Evolutionary conservation across 2,797 vertebrate genomes (phyloP), one percentile per base, ranked within the genome.

Genomic region (Etheostoma perlongum): DNA sequence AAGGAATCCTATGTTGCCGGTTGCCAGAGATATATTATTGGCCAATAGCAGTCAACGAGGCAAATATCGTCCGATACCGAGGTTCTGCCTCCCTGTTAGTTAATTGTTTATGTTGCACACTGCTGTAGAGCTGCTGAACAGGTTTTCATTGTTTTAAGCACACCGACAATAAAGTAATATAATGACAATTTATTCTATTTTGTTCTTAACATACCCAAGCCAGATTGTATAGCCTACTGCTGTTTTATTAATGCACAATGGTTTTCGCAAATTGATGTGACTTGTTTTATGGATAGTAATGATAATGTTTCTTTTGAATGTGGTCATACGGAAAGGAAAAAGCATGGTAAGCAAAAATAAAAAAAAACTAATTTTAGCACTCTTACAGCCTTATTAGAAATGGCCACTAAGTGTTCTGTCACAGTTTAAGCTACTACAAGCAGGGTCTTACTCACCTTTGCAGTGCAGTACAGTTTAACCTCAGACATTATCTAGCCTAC

Each of bases 391-490:
- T 55, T 18, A 48, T 60, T 14, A 36, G 16, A 36, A 55, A 36
- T 30, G n/a, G 80, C 82, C 82, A 77, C 66, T 78, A 59, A 60
- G 69, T 72, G 54, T 85, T 78, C 79, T 63, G 85, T 74, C 36
- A 77, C 57, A 76, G 71, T 51, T 18, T 15, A 44, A 15, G 13
- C 42, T 44, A n/a, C 61, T 49, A 75, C 9, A 72, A 6, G 36
- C 49, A 25, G 16, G 6, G 2, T 65, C 66, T 72, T 74, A 30
- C 60, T 85, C 42, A 60, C 80, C 78, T 89, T 72, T 81, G 64
- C 67, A 76, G 69, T 82, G 60, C 19, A 21, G 52, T 74, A n/a
- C 23, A 88, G 82, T 90, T 83, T 59, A 84, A 87, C 76, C 54
- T n/a, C 63, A 69, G 84, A 86, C 78, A 68, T 72, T 76, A 82